A percentile compares a stretch with the other conserved stretches of the same genome.
These are phyloP conservation scores for Lanius ludovicianus DNA, from an alignment of 2,113 vertebrate genomes.

Conservation along the genomic window DNA sequence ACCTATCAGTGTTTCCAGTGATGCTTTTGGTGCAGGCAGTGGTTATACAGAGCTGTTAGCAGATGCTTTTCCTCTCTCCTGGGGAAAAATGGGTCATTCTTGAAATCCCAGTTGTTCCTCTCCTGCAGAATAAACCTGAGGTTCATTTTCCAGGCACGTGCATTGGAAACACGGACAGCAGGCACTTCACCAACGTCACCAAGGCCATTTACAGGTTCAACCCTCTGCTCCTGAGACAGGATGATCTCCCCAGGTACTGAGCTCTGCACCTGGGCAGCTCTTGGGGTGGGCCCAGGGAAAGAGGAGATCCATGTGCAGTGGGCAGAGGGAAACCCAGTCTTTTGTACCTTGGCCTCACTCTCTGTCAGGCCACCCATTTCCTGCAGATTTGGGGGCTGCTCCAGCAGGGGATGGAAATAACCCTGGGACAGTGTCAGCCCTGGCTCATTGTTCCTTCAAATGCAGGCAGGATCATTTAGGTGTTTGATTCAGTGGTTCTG, in stretches of 20 bases:
- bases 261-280: not conserved
- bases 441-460: not conserved
- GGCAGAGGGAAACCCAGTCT: not conserved
- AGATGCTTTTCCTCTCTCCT: not conserved
- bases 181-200: slow-evolving; percentile 84
- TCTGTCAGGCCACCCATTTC: not conserved
- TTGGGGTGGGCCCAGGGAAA: not conserved
- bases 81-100: not conserved
- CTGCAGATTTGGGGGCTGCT: slow-evolving; percentile 16
- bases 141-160: slow-evolving; percentile 78
- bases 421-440: not conserved
- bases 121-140: not conserved
- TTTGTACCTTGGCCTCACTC: not conserved
- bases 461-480: not conserved
- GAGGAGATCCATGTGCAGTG: not conserved
- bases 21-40: not conserved
- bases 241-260: slow-evolving; percentile 77
- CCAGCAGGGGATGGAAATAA: not conserved
- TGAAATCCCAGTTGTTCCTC: not conserved
- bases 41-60: not conserved
- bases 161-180: slow-evolving; percentile 90
- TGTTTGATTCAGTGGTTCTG: not conserved
- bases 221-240: slow-evolving; percentile 76
- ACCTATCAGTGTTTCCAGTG: not conserved
- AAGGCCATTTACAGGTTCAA: slow-evolving; percentile 84